Evolutionary conservation across 2,888 invertebrate genomes (phyloP), one percentile per base, ranked within the genome.

Genomic region (Amaurobius ferox): DNA sequence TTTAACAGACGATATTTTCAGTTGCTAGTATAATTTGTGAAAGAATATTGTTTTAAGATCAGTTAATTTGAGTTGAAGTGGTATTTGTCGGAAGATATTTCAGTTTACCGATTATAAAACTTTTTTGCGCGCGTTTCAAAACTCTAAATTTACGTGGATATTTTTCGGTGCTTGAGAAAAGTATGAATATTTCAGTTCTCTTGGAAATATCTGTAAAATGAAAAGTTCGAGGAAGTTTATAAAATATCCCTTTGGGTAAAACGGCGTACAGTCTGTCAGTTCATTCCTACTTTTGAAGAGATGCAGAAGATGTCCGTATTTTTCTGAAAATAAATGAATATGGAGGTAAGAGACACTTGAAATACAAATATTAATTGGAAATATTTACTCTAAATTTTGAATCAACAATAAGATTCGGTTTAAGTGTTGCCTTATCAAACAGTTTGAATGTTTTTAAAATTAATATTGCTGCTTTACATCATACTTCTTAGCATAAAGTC

Each of bases 401-500:
- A n/a, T n/a, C n/a, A n/a, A n/a, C n/a, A n/a, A n/a, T n/a, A n/a
- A n/a, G n/a, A n/a, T n/a, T n/a, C n/a, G n/a, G n/a, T n/a, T n/a
- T n/a, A n/a, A n/a, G n/a, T n/a, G n/a, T n/a, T n/a, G n/a, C n/a
- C n/a, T n/a, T n/a, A n/a, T n/a, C 11, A 19, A 16, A 3, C 19
- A 23, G 23, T 6, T 55, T 55, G 19, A 55, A 55, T 55, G 55
- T 23, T 55, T 23, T 55, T 55, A 23, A 55, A 55, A 55, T 19
- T 55, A 55, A 55, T 55, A 55, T 23, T 55, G 23, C 23, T 55
- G 16, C 55, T 55, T n/a, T 55, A 55, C 23, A 55, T 55, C 2
- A 55, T 55, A 55, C 55, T 55, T 11, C 55, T 55, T 6, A 55
- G 55, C 55, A 55, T 55, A 23, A 55, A 55, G 23, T 55, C 55